Conservation (phyloP, 2,797 vertebrate genomes). For the Melanotaenia maccullochi region DNA sequence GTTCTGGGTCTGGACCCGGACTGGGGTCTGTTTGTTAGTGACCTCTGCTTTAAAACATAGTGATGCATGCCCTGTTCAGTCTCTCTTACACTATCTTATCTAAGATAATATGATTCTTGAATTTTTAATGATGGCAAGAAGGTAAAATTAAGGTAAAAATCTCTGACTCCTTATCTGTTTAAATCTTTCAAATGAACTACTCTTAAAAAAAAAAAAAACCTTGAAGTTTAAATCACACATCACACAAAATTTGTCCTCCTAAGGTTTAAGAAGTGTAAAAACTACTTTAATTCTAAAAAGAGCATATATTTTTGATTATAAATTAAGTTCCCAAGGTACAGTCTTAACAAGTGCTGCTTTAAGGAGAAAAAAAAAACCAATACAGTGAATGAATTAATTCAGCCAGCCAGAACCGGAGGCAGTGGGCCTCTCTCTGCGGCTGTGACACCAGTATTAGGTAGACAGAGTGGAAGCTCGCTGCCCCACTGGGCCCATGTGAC, state of each 20-base stretch:
- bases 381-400: conserved; percentile 47
- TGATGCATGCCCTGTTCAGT: too few species aligned
- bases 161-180: not conserved
- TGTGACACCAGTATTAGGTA: conserved; percentile 68
- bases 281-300: conserved; percentile 8
- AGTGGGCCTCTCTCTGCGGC: conserved; percentile 44
- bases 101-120: not conserved
- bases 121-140: not conserved
- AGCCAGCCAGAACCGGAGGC: conserved; percentile 33
- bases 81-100: too few species aligned
- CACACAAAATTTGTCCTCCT: not conserved
- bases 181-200: not conserved
- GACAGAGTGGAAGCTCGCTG: conserved; percentile 64
- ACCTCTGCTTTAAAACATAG: too few species aligned
- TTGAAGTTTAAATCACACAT: too few species aligned
- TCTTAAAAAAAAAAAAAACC: too few species aligned
- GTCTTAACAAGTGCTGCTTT: conserved; percentile 15
- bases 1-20: too few species aligned
- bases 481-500: conserved; percentile 73
- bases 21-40: too few species aligned
- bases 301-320: conserved; percentile 19
- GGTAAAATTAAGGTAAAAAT: not conserved
- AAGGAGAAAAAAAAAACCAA: conserved; percentile 32
- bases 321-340: conserved; percentile 29
- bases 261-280: conserved; percentile 20